Percentiles rank a stretch among this genome's conserved stretches.
These are phyloP conservation scores for Dunckerocampus dactyliophorus DNA, from an alignment of 2,113 vertebrate species.

Conservation along the genomic window DNA sequence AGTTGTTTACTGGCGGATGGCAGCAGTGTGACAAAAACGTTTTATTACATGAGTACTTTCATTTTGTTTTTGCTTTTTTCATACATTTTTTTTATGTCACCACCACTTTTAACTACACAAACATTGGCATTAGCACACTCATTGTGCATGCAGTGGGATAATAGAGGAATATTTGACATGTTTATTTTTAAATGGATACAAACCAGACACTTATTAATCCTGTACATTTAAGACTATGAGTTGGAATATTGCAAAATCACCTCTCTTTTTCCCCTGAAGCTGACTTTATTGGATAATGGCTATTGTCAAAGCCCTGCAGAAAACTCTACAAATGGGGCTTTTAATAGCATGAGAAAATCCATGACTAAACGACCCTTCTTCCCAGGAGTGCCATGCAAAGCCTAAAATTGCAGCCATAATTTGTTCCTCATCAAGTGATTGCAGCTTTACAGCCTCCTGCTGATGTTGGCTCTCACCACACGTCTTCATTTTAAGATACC, in stretches of 20 bases:
- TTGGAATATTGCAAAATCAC: slow-evolving; percentile 3
- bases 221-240: not conserved
- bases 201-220: too few relatives aligned
- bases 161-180: too few relatives aligned
- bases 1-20: too few relatives aligned
- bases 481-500: not conserved
- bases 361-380: not conserved
- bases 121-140: too few relatives aligned
- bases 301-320: slow-evolving; percentile 6
- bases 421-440: not conserved
- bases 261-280: not conserved
- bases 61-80: too few relatives aligned
- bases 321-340: slow-evolving; percentile 7
- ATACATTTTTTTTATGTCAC: too few relatives aligned
- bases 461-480: not conserved
- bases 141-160: too few relatives aligned
- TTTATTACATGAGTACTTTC: too few relatives aligned
- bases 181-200: too few relatives aligned
- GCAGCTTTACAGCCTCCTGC: not conserved
- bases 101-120: too few relatives aligned
- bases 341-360: slow-evolving; percentile 15
- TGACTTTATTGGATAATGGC: slow-evolving; percentile 21
- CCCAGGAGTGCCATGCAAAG: not conserved
- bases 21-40: too few relatives aligned
- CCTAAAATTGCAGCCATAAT: not conserved